A percentile compares a stretch with the other conserved stretches of the same genome.
phyloP scores from a whole-genome alignment of 1,140 invertebrate genomes.

The Drosophila ananassae region DNA sequence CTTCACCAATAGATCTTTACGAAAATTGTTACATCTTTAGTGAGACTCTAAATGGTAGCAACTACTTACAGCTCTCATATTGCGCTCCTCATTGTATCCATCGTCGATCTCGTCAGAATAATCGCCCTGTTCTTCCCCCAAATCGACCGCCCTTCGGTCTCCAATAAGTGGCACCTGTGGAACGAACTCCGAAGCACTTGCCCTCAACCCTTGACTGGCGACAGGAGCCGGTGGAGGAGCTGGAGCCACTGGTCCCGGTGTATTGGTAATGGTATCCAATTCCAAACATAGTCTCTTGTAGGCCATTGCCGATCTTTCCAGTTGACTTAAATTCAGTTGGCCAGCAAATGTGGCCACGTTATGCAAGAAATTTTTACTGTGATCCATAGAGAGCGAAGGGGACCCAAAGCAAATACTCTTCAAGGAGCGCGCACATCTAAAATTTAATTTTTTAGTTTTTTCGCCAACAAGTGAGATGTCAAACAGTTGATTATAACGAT shows the following conservation, averaged over 20 bases:
- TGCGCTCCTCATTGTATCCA: slow-evolving; percentile 8
- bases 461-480: not conserved
- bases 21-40: no score
- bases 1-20: no score
- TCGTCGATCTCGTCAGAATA: slow-evolving; percentile 12
- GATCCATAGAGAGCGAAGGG: slow-evolving; percentile 7
- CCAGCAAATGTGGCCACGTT: slow-evolving; percentile 3
- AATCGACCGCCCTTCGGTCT: slow-evolving; percentile 5
- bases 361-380: slow-evolving; percentile 6
- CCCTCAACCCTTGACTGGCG: slow-evolving; percentile 10
- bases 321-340: not conserved
- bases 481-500: not conserved
- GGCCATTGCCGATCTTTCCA: slow-evolving; percentile 5
- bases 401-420: slow-evolving; percentile 3
- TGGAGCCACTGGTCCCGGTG: not conserved
- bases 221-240: not conserved
- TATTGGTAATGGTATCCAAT: not conserved
- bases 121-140: slow-evolving; percentile 12
- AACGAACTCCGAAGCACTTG: slow-evolving; percentile 40
- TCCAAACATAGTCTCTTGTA: slow-evolving; percentile 16
- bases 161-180: slow-evolving; percentile 23
- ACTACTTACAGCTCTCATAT: slow-evolving; percentile 13
- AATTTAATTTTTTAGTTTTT: slow-evolving; percentile 16
- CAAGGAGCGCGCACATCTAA: slow-evolving; percentile 10
- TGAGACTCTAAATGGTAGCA: no score